These are phyloP conservation scores for Pseudomyrmex sp. DNA, from an alignment of 1,140 invertebrate genomes.

Conservation along the genomic window DNA sequence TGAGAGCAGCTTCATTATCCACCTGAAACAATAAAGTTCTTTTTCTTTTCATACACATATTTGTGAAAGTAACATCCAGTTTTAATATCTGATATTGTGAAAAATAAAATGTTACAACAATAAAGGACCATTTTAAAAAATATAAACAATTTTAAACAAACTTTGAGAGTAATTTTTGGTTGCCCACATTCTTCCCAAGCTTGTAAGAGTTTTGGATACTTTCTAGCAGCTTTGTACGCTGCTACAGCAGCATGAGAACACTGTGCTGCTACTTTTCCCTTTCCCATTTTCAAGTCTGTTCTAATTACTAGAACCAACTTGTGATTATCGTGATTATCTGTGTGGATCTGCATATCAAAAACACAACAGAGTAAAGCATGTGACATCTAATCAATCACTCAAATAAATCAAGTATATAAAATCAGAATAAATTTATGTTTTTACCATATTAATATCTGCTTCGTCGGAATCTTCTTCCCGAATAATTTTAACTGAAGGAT, in stretches of 20 bases:
- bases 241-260: conserved; percentile 95
- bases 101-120: no score
- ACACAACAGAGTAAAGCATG: no score
- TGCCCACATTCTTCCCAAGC: conserved; percentile 93
- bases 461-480: conserved; percentile 13
- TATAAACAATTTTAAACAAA: conserved; percentile 63
- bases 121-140: no score
- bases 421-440: conserved; percentile 7
- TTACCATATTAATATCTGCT: conserved; percentile 29
- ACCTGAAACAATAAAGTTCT: conserved; percentile 76
- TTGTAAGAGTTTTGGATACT: conserved; percentile 88
- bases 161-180: conserved; percentile 93
- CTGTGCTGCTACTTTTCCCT: conserved; percentile 97
- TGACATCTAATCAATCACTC: no score
- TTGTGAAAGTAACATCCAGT: no score
- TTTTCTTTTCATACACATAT: no score
- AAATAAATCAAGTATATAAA: not conserved
- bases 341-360: no score
- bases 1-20: conserved; percentile 89
- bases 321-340: conserved; percentile 82
- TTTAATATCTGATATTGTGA: no score
- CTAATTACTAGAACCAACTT: conserved; percentile 95
- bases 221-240: conserved; percentile 89
- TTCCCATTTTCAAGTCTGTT: conserved; percentile 96
- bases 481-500: not conserved